Evolutionary conservation across 1,140 invertebrate genomes (phyloP), one percentile per base, ranked within the genome.

Genomic region (Anoplophora glabripennis): DNA sequence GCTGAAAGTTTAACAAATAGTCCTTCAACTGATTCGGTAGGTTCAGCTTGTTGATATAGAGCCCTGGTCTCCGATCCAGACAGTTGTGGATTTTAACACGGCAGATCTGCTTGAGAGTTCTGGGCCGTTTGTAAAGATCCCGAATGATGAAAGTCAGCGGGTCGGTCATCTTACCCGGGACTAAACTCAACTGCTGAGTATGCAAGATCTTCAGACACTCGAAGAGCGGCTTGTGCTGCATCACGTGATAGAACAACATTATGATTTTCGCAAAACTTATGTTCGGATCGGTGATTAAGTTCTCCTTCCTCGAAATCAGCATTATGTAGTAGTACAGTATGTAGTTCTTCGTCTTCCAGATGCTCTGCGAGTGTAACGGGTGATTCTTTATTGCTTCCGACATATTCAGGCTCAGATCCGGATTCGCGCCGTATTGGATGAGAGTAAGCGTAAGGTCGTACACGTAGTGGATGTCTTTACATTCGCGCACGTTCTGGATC

Each of bases 301-400:
- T 83, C 70, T 89, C 86, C 69, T 86, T 87, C 55, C 82, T 77
- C 53, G 81, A 84, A 62, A 89, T 80, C 52, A 86, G 72, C 68
- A 86, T 82, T 51, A 89, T 83, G 67, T 86, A 88, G 72, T 87
- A 86, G 67, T 86, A 87, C 4, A 84, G 77, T 62, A 87, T 81
- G 73, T 84, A 84, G 73, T 84, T 82, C 57, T 82, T 80, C 45
- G 78, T 81, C 73, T 86, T 80, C 78, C 84, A 82, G 68, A 86
- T 72, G 74, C 84, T 78, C 70, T 86, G 74, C 61, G 81, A 78
- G 64, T 66, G 57, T 69, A 47, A 70, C 44, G 65, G 75, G 72
- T 51, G 78, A 64, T 61, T 78, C 71, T 68, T 77, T 69, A 73
- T 73, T 59, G 72, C 70, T 66, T 76, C 74, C 1, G 73, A 68